phyloP scores from a whole-genome alignment of 1,140 invertebrate species.

The Cotesia glomerata region DNA sequence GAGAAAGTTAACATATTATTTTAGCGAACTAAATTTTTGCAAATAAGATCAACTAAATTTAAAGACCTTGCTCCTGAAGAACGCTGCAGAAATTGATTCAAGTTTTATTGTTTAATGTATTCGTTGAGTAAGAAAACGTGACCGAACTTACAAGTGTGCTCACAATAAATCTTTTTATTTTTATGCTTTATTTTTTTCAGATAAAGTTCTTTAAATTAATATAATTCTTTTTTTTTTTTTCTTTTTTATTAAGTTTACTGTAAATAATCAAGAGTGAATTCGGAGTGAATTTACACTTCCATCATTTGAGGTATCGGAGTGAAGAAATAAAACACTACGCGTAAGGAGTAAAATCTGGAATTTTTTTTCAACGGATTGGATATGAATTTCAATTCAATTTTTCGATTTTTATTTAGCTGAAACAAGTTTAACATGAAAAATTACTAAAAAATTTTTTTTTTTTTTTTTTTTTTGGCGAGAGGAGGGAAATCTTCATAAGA shows the following conservation, averaged over 20 bases:
- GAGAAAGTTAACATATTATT: too few species aligned
- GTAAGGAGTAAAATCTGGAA: too few species aligned
- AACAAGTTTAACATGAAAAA: too few species aligned
- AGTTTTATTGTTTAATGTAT: constrained; percentile 33
- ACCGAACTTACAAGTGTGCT: constrained; percentile 49
- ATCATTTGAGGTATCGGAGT: too few species aligned
- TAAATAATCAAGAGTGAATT: neutral
- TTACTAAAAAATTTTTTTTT: too few species aligned
- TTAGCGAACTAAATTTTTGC: too few species aligned
- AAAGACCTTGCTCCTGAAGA: neutral
- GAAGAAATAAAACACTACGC: too few species aligned
- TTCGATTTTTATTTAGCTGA: too few species aligned
- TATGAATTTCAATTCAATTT: too few species aligned
- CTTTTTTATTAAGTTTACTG: neutral
- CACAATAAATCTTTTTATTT: constrained; percentile 54
- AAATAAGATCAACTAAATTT: neutral
- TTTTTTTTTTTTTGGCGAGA: too few species aligned
- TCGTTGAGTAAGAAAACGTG: constrained; percentile 46
- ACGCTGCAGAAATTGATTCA: constrained; percentile 25
- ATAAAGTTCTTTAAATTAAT: constrained; percentile 30
- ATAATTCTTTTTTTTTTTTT: neutral
- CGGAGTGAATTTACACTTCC: neutral
- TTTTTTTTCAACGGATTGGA: too few species aligned
- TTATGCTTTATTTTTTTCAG: constrained; percentile 43
- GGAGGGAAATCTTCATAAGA: too few species aligned